Evolutionary conservation across 2,113 vertebrate genomes (phyloP), one percentile per base, ranked within the genome.

Genomic region (Tetrax tetrax): DNA sequence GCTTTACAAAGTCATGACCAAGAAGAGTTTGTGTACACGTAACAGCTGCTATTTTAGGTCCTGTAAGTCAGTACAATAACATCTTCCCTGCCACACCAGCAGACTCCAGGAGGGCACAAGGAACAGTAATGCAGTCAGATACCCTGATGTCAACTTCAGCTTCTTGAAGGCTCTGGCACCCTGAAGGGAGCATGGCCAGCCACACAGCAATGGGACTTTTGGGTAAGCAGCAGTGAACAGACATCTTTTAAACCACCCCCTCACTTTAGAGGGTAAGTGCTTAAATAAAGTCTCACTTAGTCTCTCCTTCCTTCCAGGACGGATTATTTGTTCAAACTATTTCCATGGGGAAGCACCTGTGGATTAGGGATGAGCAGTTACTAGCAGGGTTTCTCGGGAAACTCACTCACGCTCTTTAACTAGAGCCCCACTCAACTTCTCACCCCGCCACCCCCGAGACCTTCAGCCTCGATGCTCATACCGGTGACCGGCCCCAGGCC

Each of bases 141-240:
- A 8, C 25, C 14, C 20, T 29, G 43, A 13, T 53, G 48, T 12
- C 13, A 80, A 38, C 37, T 16, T 29, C 0, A 59, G 54, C 14
- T 47, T 63, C 37, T 25, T 9, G 56, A 59, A 54, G 41, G 13
- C 59, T 47, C 41, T 4, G 9, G 12, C 38, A 65, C 6, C 17
- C 13, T 16, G 28, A 57, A 15, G 3, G 6, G 14, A 35, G 7
- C 12, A 2, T 0, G 2, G 24, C 24, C 63, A 77, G 37, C 47
- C 51, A 20, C 6, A 4, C 0, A 0, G 25, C 75, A 45, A 2
- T 0, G 10, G 27, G 5, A 74, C 11, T 3, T 53, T 25, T 3
- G 43, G 4, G 23, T 27, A 53, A 77, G 25, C 53, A 63, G 3
- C 38, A 18, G 16, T 1, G 3, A 59, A 25, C 0, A 33, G 22